Base-by-base conservation (phyloP, 1,140 invertebrate species). In the Drosophila murphyi region DNA sequence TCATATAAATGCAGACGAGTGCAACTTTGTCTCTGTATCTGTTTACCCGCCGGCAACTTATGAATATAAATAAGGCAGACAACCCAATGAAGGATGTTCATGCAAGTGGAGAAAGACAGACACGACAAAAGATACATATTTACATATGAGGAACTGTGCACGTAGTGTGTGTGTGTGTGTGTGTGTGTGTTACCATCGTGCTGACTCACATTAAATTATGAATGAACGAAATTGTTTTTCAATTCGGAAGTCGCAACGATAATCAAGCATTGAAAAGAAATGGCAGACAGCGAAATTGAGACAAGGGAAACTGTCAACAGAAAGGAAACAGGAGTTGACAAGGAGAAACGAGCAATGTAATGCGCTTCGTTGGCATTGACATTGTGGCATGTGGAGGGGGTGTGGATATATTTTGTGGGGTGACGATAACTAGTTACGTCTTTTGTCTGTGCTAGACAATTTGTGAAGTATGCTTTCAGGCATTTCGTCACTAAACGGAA, bases 51-150 rank as follows among this genome's bases (percentile, higher is more conserved):
- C 57, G 54, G 62, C 56, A 72, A 69, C 60, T 72, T 64, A 68
- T 68, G 35, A 75, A 86, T 69, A 70, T 76, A 80, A 85, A 78
- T 69, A 74, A 60, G 72, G 55, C 50, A 41, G 57, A 55, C 51
- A 50, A 28, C 4, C 47, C 60, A 48, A 85, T 60, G 47, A 47
- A 45, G 34, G 43, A 29, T 50, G 47, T 50, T 41, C 37, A 8
- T 3, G 51, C 5, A 12, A n/a, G 31, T 20, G 7, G 7, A 35
- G 41, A 29, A 20, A 8, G 20, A 10, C n/a, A 41, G 37, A 35
- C 7, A 10, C n/a, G n/a, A 52, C 34, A 76, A 43, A 43, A 43
- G 8, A 10, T 1, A 47, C 41, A 34, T 65, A 82, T 82, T 79
- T 79, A 81, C 82, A 78, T 72, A 56, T 28, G 12, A 45, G 12